phyloP scores from a whole-genome alignment of 2,113 vertebrate species.

The Glaucidium brasilianum region DNA sequence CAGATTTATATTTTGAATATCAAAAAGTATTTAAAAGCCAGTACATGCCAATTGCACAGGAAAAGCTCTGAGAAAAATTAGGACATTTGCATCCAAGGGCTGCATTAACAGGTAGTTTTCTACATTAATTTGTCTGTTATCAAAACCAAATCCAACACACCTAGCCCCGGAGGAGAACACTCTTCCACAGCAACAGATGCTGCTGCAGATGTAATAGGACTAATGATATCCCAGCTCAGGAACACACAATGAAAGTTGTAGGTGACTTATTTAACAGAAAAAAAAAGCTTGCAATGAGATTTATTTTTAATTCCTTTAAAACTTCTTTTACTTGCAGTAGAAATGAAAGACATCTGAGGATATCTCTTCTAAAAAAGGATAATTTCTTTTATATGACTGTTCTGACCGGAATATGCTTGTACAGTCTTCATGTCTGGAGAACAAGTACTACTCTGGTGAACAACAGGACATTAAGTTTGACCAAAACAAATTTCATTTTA shows the following conservation, averaged over 20 bases:
- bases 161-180: background rate
- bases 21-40: background rate
- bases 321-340: background rate
- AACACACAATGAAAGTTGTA: background rate
- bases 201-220: fast-evolving
- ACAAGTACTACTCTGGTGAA: background rate
- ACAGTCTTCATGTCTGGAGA: background rate
- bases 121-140: background rate
- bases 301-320: background rate
- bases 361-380: background rate
- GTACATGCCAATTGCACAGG: background rate
- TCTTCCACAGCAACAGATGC: background rate
- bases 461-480: background rate
- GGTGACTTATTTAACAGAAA: background rate
- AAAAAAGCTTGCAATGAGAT: background rate
- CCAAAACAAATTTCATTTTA: background rate
- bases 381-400: background rate
- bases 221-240: background rate
- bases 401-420: background rate
- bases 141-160: background rate
- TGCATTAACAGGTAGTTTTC: background rate
- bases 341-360: background rate
- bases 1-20: background rate
- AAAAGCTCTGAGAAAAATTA: background rate
- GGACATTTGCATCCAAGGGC: background rate